Conservation (phyloP, 2,888 invertebrate species). For the Aproaerema taeniolella region DNA sequence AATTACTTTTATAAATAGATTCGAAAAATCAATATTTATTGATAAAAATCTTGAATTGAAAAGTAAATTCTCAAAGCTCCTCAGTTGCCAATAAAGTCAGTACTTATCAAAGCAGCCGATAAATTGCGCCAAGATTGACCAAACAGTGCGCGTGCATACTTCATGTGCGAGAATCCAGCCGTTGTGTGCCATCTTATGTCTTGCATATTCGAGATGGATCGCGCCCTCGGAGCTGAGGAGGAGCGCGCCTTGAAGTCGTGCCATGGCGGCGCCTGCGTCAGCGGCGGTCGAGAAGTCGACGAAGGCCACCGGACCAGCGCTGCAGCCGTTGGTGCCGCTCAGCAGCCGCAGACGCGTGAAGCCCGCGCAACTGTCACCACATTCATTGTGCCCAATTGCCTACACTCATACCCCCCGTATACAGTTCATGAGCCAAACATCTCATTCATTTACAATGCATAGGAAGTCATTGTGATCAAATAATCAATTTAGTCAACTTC, state of each 20-base stretch:
- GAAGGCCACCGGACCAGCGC: slow-evolving; percentile 93
- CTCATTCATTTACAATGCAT: too few relatives aligned
- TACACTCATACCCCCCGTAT: slow-evolving; percentile 56
- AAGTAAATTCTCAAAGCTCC: too few relatives aligned
- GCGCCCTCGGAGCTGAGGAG: slow-evolving; percentile 97
- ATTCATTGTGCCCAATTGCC: slow-evolving; percentile 57
- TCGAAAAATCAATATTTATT: too few relatives aligned
- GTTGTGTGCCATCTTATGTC: slow-evolving; percentile 96
- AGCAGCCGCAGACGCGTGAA: slow-evolving; percentile 98
- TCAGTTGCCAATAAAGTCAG: too few relatives aligned
- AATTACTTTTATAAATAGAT: too few relatives aligned
- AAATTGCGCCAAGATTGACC: too few relatives aligned
- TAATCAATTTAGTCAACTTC: too few relatives aligned
- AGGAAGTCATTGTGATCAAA: too few relatives aligned
- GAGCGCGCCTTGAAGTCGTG: slow-evolving; percentile 96
- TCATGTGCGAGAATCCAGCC: slow-evolving; percentile 77
- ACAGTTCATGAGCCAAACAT: not conserved
- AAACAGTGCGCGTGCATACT: slow-evolving; percentile 68
- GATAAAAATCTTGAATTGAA: too few relatives aligned
- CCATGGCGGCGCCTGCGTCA: slow-evolving; percentile 95
- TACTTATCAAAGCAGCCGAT: too few relatives aligned
- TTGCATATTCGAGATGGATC: slow-evolving; percentile 99
- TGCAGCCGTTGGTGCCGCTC: slow-evolving; percentile 83
- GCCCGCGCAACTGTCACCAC: slow-evolving; percentile 94
- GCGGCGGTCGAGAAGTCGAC: slow-evolving; percentile 96